These are phyloP conservation scores for Campopleginae sp. DNA, from an alignment of 2,888 invertebrate genomes.

Conservation along the genomic window DNA sequence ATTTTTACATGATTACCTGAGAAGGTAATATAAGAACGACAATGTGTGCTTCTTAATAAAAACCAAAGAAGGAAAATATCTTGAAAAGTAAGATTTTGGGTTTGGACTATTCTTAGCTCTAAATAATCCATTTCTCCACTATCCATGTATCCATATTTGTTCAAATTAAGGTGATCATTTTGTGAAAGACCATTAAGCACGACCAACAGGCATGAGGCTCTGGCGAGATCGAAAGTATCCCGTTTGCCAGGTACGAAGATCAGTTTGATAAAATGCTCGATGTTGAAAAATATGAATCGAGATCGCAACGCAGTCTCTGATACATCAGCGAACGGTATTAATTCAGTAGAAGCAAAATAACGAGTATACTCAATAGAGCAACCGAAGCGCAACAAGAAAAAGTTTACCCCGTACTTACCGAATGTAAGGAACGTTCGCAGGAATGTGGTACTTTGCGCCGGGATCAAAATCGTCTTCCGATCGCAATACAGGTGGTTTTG, in stretches of 20 bases:
- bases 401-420: conserved; percentile 87
- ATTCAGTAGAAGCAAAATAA: conserved; percentile 9
- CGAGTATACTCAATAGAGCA: conserved; percentile 1
- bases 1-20: conserved; percentile 31
- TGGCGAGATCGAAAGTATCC: conserved; percentile 41
- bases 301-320: conserved; percentile 33
- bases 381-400: conserved; percentile 1
- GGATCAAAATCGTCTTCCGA: conserved; percentile 96
- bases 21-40: conserved; percentile 49
- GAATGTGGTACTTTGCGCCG: conserved; percentile 96
- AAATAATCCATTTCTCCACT: neutral
- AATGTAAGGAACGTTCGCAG: conserved; percentile 95
- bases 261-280: conserved; percentile 14
- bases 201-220: neutral
- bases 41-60: conserved; percentile 75
- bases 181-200: conserved; percentile 29
- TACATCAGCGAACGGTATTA: neutral
- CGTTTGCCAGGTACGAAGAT: conserved; percentile 36
- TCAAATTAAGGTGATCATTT: neutral
- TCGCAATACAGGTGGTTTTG: conserved; percentile 93
- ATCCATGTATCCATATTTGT: conserved; percentile 23
- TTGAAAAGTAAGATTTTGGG: conserved; percentile 43
- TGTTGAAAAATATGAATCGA: conserved; percentile 31
- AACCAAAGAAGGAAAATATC: conserved; percentile 79
- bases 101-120: neutral